Percentiles rank a stretch among this genome's conserved stretches.
Evolutionary conservation across 2,797 vertebrate species (phyloP).

Genomic region (Stomatorhinus walkeri): DNA sequence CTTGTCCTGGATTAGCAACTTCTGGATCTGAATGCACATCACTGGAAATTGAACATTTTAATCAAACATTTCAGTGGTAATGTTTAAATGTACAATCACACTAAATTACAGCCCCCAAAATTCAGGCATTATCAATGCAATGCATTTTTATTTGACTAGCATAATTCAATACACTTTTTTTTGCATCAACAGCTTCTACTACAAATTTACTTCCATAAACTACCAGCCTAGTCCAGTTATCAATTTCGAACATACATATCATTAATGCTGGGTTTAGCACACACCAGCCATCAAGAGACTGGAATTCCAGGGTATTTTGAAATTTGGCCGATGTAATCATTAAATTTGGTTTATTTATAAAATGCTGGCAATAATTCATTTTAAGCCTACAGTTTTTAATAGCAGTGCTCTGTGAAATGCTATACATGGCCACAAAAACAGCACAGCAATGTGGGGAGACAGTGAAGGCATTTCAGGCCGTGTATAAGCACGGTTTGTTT

Average conservation of each 20-base stretch:
- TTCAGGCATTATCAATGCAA: background rate
- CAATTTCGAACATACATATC: background rate
- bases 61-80: no score
- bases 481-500: background rate
- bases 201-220: background rate
- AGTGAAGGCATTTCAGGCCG: background rate
- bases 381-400: background rate
- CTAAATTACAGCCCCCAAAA: background rate
- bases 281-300: background rate
- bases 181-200: background rate
- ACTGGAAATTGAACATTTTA: no score
- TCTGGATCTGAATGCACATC: no score
- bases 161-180: background rate
- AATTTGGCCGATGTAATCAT: background rate
- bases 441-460: background rate
- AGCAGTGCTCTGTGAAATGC: background rate
- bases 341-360: background rate
- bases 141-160: background rate
- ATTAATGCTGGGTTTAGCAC: background rate
- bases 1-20: no score
- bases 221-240: background rate
- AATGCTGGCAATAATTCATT: background rate
- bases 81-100: background rate
- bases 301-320: background rate
- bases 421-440: background rate